Base-by-base conservation (phyloP, 2,888 invertebrate genomes). In the Hirtodrosophila trivittata region DNA sequence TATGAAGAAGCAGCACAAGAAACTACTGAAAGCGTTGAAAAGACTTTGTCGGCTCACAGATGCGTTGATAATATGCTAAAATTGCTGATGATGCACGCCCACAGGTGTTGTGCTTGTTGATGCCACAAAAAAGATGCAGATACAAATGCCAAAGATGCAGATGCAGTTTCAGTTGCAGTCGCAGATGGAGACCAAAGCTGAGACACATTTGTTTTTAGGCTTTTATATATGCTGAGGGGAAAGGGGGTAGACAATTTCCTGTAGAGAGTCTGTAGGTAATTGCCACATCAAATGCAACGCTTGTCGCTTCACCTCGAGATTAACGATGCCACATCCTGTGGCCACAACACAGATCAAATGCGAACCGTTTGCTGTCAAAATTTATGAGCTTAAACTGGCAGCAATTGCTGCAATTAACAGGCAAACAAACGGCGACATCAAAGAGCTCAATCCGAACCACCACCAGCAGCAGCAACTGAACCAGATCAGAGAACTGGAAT, bases 21-120 rank as follows among this genome's bases (percentile, higher is more conserved):
- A 46, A 81, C 80, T 80, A 77, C 84, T 64, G 74, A 80, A 86
- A 86, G 88, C 89, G 89, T 87, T 89, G 89, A 89, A 89, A 89
- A 82, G 71, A 76, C 86, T 88, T 84, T 88, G 89, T 87, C 87
- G 89, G 89, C 83, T 82, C 77, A 69, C 82, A 86, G 87, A 84
- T 84, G 87, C 83, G 83, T 84, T 84, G 83, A 84, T 84, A 84
- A 84, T 84, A 83, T 85, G 87, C 68, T 86, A 80, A 86, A 87
- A 83, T 80, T 83, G 73, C 66, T 75, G 80, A 85, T 72, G 77
- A 69, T 75, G 83, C 83, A 85, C 87, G 87, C 86, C 87, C 78
- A 82, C 83, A 82, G 87, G 66, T 86, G 77, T 64, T 69, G 65
- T 8, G 38, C 10, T 25, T 25, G 13, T 14, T 37, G 18, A 21